A percentile compares a stretch with the other conserved stretches of the same genome.
phyloP scores from a whole-genome alignment of 2,888 invertebrate genomes.

The Griposia aprilina region DNA sequence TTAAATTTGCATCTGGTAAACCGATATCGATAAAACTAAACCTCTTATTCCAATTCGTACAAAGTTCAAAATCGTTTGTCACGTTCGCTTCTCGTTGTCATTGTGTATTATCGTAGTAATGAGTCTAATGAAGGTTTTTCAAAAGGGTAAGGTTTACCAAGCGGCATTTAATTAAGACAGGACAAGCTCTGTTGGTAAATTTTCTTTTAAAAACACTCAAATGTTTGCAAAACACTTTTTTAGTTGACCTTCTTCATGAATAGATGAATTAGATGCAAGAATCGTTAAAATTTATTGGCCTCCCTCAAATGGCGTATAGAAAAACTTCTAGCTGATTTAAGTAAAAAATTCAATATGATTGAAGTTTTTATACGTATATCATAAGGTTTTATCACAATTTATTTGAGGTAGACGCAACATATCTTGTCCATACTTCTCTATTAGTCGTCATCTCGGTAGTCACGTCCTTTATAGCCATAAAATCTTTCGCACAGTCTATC shows the following conservation, averaged over 20 bases:
- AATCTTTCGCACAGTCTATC: background rate
- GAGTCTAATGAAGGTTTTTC: slow-evolving; percentile 85
- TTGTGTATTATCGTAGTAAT: slow-evolving; percentile 75
- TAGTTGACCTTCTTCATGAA: slow-evolving; percentile 26
- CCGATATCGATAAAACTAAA: slow-evolving; percentile 23
- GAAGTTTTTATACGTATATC: background rate
- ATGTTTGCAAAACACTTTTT: slow-evolving; percentile 36
- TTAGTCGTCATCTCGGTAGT: background rate
- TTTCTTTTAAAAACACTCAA: slow-evolving; percentile 66
- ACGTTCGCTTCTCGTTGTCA: slow-evolving; percentile 47
- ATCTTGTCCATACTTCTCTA: background rate
- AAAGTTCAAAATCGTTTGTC: slow-evolving; percentile 63
- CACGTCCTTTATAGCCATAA: background rate
- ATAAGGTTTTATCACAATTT: too few species aligned
- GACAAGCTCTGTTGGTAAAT: slow-evolving; percentile 68
- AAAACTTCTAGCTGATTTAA: background rate
- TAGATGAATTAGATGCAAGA: background rate
- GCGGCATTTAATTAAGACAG: slow-evolving; percentile 83
- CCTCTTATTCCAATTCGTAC: slow-evolving; percentile 39
- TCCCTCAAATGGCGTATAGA: too few species aligned
- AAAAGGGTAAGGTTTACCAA: slow-evolving; percentile 80
- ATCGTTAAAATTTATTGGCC: background rate
- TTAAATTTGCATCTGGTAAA: slow-evolving; percentile 53
- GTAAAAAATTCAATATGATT: background rate
- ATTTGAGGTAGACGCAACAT: too few species aligned